Percentiles rank a stretch among this genome's conserved stretches.
These are phyloP conservation scores for Danio kyathit DNA, from an alignment of 2,797 vertebrate species.

Conservation along the genomic window DNA sequence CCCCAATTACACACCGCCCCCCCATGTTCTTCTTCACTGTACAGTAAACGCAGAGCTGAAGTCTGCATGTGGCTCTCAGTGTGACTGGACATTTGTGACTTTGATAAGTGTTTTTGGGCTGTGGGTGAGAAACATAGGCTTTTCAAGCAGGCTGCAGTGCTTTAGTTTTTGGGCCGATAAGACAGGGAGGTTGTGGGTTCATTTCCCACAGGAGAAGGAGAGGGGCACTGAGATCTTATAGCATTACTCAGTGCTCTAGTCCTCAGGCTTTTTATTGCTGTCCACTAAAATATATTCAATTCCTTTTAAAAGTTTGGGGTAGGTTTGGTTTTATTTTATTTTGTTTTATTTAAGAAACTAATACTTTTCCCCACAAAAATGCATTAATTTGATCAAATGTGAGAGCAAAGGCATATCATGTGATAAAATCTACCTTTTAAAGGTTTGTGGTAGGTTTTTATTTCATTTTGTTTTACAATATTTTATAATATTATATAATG, in stretches of 20 bases:
- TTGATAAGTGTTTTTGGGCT: slow-evolving; percentile 50
- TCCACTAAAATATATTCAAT: not conserved
- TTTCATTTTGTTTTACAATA: too few species aligned
- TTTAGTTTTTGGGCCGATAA: slow-evolving; percentile 18
- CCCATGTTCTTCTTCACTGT: not conserved
- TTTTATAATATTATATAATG: too few species aligned
- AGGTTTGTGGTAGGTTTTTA: too few species aligned
- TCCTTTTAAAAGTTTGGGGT: not conserved
- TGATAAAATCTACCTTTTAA: too few species aligned
- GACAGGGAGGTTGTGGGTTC: slow-evolving; percentile 21
- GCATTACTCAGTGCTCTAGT: not conserved
- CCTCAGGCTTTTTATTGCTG: not conserved
- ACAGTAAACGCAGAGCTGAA: slow-evolving; percentile 24
- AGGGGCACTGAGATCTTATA: slow-evolving; percentile 1
- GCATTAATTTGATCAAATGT: too few species aligned
- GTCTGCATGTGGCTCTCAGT: not conserved
- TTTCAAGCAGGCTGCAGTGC: slow-evolving; percentile 37
- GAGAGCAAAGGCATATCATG: too few species aligned
- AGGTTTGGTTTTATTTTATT: not conserved
- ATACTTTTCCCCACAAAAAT: too few species aligned
- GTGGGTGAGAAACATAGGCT: slow-evolving; percentile 15
- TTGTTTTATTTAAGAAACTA: not conserved
- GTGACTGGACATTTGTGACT: slow-evolving; percentile 30
- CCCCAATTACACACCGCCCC: too few species aligned
- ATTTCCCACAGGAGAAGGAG: not conserved